Percentiles rank a stretch among this genome's conserved stretches.
Evolutionary conservation across 2,113 vertebrate genomes (phyloP).

Genomic region (Irena cyanogastra): DNA sequence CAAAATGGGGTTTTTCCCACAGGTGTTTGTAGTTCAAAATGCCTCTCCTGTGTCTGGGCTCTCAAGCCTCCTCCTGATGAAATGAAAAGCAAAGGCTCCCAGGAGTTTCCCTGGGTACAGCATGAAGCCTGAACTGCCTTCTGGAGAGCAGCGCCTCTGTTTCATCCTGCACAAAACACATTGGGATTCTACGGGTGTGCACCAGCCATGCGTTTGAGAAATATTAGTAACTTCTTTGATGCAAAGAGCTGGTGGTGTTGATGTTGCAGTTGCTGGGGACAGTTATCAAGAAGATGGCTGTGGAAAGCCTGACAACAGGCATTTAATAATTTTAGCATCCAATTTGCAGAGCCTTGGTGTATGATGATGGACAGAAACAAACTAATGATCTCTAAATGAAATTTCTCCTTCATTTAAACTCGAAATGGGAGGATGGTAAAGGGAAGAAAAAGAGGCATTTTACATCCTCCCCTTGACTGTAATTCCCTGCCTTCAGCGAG

Average conservation of each 20-base stretch:
- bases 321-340: slow-evolving; percentile 33
- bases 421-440: not conserved
- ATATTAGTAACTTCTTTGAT: not conserved
- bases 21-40: not conserved
- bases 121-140: not conserved
- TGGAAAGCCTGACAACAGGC: not conserved
- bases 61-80: not conserved
- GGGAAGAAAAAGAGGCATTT: slow-evolving; percentile 11
- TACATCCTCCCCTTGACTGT: slow-evolving; percentile 28
- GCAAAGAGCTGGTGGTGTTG: not conserved
- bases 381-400: slow-evolving; percentile 40
- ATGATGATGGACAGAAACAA: slow-evolving; percentile 6
- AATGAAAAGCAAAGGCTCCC: not conserved
- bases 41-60: not conserved
- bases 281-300: slow-evolving; percentile 3
- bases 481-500: slow-evolving; percentile 56
- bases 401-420: slow-evolving; percentile 41
- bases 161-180: not conserved
- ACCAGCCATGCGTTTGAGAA: not conserved
- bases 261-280: not conserved
- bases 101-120: not conserved
- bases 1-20: not conserved
- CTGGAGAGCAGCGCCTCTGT: not conserved
- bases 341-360: not conserved
- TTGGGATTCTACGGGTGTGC: not conserved